A percentile compares a stretch with the other conserved stretches of the same genome.
phyloP scores from a whole-genome alignment of 2,113 vertebrate species.

The Syngnathus scovelli region DNA sequence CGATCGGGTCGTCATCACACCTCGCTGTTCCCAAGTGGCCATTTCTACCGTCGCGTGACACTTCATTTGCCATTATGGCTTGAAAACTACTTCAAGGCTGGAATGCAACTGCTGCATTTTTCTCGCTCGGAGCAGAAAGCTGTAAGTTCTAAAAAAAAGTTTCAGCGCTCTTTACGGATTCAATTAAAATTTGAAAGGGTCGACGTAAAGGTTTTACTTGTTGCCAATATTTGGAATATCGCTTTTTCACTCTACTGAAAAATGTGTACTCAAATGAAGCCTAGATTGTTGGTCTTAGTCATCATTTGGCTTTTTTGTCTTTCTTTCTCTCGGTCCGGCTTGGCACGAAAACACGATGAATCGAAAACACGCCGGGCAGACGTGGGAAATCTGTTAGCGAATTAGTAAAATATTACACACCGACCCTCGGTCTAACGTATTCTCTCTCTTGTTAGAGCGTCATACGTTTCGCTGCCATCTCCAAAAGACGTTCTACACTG shows the following conservation, averaged over 20 bases:
- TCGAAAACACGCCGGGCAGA: slow-evolving; percentile 18
- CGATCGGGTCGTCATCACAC: neutral
- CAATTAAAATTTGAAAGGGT: neutral
- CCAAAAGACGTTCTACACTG: slow-evolving; percentile 40
- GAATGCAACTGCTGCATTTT: neutral
- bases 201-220: neutral
- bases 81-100: neutral
- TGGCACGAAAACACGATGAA: neutral
- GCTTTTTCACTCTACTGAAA: neutral
- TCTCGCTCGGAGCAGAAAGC: neutral
- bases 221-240: neutral
- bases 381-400: slow-evolving; percentile 31
- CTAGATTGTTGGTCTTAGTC: neutral
- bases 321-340: neutral
- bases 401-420: slow-evolving; percentile 2
- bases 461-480: slow-evolving; percentile 55
- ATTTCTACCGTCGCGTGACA: slow-evolving; percentile 5
- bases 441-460: slow-evolving; percentile 34
- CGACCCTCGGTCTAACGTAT: slow-evolving; percentile 4
- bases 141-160: neutral
- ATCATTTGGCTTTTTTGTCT: neutral
- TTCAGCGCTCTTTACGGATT: neutral
- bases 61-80: neutral
- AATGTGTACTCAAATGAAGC: neutral
- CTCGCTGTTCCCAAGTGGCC: neutral